Base-by-base conservation (phyloP, 92 coral and sea anemone genomes). In the Porites evermanni region DNA sequence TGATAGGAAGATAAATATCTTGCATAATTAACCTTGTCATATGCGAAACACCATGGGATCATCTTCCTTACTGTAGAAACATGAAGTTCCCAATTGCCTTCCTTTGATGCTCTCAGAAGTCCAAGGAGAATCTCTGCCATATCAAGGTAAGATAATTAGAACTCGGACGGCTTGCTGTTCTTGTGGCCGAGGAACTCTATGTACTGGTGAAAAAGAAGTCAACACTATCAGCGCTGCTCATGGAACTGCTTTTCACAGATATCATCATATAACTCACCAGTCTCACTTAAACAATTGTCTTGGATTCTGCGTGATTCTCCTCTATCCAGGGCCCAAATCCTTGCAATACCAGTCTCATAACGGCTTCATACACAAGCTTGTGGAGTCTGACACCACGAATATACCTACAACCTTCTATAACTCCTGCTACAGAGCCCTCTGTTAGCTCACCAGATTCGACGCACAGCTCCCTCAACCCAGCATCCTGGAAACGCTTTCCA, bases 391-490 rank as follows among this genome's bases (percentile, higher is more conserved):
- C 61, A 54, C 70, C 53, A 82, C 88, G 83, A 81, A 77, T 88
- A 74, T 82, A 88, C 72, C 81, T 80, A 72, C 68, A 84, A 53
- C 88, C 92, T 53, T 88, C 85, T 75, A 82, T 72, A 74, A 88
- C 84, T 67, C 82, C 92, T 81, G 83, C 71, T 21, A 90, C 79
- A 26, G 92, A 88, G 12, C 94, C 92, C 67, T 87, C 89, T 61
- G 94, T 90, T 63, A 88, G 74, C 86, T 89, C 86, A 58, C 88
- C 90, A 32, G 90, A 92, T 67, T 88, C 91, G 56, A 91, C 82
- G 44, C 89, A 84, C 67, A 70, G 67, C 65, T 83, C 82, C 53
- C 79, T 24, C 67, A 79, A 76, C 11, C 90, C 88, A 12, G 93
- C 79, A 68, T 90, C 93, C 74, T 81, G 76, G 64, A 86, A 90